phyloP scores from a whole-genome alignment of 2,113 vertebrate species.

The pig (Sus scrofa) region DNA sequence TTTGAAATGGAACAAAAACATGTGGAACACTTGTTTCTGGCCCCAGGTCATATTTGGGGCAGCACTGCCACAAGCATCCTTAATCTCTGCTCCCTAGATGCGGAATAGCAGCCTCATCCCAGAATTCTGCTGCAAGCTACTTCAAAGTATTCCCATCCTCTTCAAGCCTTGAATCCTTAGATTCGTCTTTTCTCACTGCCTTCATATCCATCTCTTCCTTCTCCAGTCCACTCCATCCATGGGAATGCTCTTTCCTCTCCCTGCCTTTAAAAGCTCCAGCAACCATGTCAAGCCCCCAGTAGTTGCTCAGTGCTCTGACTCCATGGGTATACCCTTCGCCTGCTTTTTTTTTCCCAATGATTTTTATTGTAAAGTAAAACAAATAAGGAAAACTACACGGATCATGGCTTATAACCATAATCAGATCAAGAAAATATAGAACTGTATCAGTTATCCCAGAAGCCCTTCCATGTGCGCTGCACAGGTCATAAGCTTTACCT shows the following conservation, averaged over 20 bases:
- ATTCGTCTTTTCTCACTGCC: neutral
- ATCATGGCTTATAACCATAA: neutral
- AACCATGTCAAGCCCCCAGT: neutral
- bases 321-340: neutral
- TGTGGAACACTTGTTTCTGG: slow-evolving; percentile 33
- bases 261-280: slow-evolving; percentile 5
- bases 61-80: neutral
- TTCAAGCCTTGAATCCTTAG: neutral
- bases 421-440: slow-evolving; percentile 25
- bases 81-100: neutral
- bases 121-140: neutral
- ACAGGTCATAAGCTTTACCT: neutral
- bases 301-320: neutral
- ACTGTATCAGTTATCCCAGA: neutral
- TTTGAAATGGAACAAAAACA: slow-evolving; percentile 53
- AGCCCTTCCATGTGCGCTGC: neutral
- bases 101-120: neutral
- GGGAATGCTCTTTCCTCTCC: neutral
- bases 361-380: slow-evolving; percentile 46
- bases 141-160: neutral
- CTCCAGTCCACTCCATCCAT: neutral
- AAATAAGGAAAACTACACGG: slow-evolving; percentile 27
- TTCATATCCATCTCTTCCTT: neutral
- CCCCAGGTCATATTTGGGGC: neutral
- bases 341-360: neutral